Evolutionary conservation across 2,113 vertebrate genomes (phyloP), one percentile per base, ranked within the genome.

Genomic region (Anoplopoma fimbria): DNA sequence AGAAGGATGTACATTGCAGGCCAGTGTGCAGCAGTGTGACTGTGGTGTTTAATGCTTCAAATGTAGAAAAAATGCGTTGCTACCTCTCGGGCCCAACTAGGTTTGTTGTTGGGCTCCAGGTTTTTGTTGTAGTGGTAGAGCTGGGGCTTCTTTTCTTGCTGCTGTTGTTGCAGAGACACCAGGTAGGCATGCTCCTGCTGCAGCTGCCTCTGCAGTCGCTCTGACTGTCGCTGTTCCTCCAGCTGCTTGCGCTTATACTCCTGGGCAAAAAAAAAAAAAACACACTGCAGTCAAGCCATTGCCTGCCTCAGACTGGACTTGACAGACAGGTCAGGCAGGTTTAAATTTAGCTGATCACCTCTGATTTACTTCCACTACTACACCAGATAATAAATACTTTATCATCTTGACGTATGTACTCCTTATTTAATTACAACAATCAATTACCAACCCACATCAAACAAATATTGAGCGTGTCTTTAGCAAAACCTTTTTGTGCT

Each of bases 141-240:
- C 55, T 96, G 96, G 7, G 96, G 96, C 87, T 97, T 95, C 88
- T 97, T 96, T 19, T 95, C 95, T 47, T 95, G 95, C 76, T 96
- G 95, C 75, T 96, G 96, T 49, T 97, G 97, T 77, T 97, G 97
- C 81, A 97, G 95, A 49, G 97, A 97, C 88, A 97, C 97, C 83
- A 98, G 96, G 93, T 97, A 97, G 67, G 97, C 97, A 3, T 98
- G 97, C 71, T 98, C 97, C 93, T 98, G 97, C 95, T 98, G 97
- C 84, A 98, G 95, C 86, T 98, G 97, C 70, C 97, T 93, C 95
- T 98, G 97, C 62, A 98, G 95, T 1, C 97, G 94, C 90, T 98
- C 97, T 0, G 97, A 97, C 96, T 98, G 97, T 33, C 97, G 94
- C 93, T 97, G 97, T 84, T 98, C 97, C 93, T 98, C 97, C 76